Percentiles rank a stretch among this genome's conserved stretches.
phyloP scores from a whole-genome alignment of 2,888 invertebrate genomes.

The Pasiphila rectangulata region DNA sequence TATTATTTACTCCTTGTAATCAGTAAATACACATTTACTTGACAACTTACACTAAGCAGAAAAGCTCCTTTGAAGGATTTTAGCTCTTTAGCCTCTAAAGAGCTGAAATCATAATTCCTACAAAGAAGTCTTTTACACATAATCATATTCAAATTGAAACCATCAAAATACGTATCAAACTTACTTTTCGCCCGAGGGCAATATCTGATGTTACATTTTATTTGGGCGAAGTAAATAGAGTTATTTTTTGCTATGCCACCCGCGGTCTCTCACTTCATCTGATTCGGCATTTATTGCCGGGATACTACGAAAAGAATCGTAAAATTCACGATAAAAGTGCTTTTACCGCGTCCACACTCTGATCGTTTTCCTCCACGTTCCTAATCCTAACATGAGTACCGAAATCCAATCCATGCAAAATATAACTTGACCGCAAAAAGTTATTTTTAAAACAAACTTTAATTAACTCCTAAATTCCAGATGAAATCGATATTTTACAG shows the following conservation, averaged over 20 bases:
- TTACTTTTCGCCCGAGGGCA: constrained; percentile 31
- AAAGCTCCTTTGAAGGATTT: constrained; percentile 22
- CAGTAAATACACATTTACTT: too few species aligned
- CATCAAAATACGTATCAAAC: constrained; percentile 22
- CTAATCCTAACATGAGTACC: constrained; percentile 52
- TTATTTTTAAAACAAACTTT: constrained; percentile 34
- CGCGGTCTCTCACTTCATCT: constrained; percentile 64
- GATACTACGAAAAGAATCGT: constrained; percentile 67
- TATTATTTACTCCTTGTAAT: not conserved
- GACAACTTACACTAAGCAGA: constrained; percentile 5
- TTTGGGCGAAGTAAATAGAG: constrained; percentile 54
- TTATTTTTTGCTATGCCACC: constrained; percentile 59
- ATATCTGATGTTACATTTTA: constrained; percentile 44
- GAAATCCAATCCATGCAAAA: constrained; percentile 25
- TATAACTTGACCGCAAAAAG: constrained; percentile 16
- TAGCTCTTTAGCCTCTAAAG: too few species aligned
- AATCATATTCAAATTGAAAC: constrained; percentile 25
- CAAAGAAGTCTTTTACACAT: constrained; percentile 6
- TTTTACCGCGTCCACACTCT: constrained; percentile 61
- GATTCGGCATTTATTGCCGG: constrained; percentile 69
- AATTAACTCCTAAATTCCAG: constrained; percentile 48
- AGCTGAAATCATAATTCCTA: constrained; percentile 1
- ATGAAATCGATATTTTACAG: constrained; percentile 58
- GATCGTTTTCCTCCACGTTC: constrained; percentile 57
- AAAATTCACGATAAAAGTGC: constrained; percentile 68